These are phyloP conservation scores for Colostygia pectinataria DNA, from an alignment of 2,888 invertebrate genomes.

Conservation along the genomic window DNA sequence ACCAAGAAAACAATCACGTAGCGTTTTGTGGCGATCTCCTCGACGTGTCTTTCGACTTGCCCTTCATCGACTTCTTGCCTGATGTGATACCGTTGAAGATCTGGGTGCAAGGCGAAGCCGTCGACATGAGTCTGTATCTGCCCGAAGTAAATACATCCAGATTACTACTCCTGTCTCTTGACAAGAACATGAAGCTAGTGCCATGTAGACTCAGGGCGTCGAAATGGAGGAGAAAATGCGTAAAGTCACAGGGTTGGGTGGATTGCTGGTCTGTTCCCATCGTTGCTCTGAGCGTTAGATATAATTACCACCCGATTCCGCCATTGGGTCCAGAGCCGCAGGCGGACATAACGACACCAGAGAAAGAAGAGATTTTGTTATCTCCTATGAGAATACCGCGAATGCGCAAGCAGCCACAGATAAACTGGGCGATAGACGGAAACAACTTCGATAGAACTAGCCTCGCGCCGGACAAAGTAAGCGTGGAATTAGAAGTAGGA, in stretches of 20 bases:
- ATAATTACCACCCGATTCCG: conserved; percentile 96
- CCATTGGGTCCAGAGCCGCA: conserved; percentile 94
- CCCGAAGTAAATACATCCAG: conserved; percentile 96
- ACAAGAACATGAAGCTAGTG: conserved; percentile 93
- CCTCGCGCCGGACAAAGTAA: conserved; percentile 93
- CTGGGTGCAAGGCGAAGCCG: conserved; percentile 97
- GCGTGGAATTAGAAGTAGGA: conserved; percentile 96
- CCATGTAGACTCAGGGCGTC: conserved; percentile 82
- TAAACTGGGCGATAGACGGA: conserved; percentile 86
- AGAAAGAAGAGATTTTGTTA: conserved; percentile 95
- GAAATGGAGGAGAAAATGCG: conserved; percentile 93
- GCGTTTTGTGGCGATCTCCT: conserved; percentile 97
- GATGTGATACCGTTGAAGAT: conserved; percentile 94
- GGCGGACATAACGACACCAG: conserved; percentile 96
- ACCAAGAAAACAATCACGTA: conserved; percentile 96
- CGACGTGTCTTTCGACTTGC: conserved; percentile 96
- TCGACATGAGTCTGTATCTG: conserved; percentile 94
- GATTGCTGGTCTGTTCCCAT: conserved; percentile 98
- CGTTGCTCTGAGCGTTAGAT: conserved; percentile 94
- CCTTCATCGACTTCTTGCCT: conserved; percentile 97
- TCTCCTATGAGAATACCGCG: conserved; percentile 96
- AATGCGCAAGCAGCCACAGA: conserved; percentile 87
- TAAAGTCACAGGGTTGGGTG: conserved; percentile 91
- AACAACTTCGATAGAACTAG: conserved; percentile 94
- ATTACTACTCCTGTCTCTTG: conserved; percentile 90